Evolutionary conservation across 2,888 invertebrate genomes (phyloP), one percentile per base, ranked within the genome.

Genomic region (Lasioglossum morio): DNA sequence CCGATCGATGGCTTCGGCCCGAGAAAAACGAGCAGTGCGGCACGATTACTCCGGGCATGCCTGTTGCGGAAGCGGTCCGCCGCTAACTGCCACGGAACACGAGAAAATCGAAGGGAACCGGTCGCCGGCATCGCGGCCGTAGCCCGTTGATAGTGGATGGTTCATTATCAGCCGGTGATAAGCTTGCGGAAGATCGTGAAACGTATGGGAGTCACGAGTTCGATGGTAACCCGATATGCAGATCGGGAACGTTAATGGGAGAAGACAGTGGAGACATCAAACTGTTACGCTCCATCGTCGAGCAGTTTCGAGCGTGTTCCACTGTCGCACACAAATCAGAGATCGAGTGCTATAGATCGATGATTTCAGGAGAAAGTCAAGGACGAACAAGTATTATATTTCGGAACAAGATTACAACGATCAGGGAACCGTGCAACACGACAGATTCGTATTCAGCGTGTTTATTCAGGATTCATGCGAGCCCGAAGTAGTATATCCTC

Each of bases 71-170:
- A 89, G 90, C 80, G 73, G 80, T 80, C 72, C 81, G 83, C 88
- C 85, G 90, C 88, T 92, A 93, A 93, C 92, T 92, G 91, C 91
- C 85, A 79, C 84, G 88, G 83, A 91, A 90, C 93, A 93, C 91
- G 93, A 91, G 92, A 92, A 93, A 93, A 91, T 91, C 89, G 88
- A 88, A 89, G 70, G 91, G 89, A 91, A 88, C 87, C 89, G 84
- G 85, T 85, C 87, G 86, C 84, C 81, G 87, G 82, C 87, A 77
- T 60, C 81, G 75, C 72, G 85, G 84, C 66, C 78, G 82, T 74
- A 85, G 81, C 72, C 75, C 81, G 83, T 85, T 83, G 87, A 87
- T 87, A 83, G 81, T 76, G 60, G 83, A 69, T 43, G 37, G 66
- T 43, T n/a, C 77, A 81, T 87, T 88, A 85, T 90, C 81, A 70